phyloP scores from a whole-genome alignment of 1,140 invertebrate species.

The Mycetomoellerius zeteki region DNA sequence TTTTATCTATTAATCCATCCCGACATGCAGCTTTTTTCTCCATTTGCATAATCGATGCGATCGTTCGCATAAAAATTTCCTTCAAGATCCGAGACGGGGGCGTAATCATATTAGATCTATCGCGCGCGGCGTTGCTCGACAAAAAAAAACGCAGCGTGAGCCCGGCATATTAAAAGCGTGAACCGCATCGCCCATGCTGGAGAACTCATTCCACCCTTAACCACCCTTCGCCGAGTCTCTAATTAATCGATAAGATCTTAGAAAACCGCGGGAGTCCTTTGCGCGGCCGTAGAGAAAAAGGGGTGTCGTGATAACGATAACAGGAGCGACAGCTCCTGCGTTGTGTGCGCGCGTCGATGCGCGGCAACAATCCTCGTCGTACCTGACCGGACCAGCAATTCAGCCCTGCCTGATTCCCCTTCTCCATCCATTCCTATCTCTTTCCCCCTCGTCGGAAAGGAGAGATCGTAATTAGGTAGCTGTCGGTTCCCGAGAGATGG shows the following conservation, averaged over 20 bases:
- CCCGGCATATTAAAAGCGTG: slow-evolving; percentile 57
- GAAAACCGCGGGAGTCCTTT: slow-evolving; percentile 45
- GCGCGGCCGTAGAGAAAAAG: background rate
- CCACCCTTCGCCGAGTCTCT: slow-evolving; percentile 51
- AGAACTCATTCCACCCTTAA: slow-evolving; percentile 40
- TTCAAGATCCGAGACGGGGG: background rate
- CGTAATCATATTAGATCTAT: slow-evolving; percentile 20
- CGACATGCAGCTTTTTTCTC: background rate
- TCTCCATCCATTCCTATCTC: too few species aligned
- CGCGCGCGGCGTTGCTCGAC: background rate
- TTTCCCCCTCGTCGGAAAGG: slow-evolving; percentile 35
- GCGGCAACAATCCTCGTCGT: slow-evolving; percentile 24
- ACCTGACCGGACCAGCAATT: slow-evolving; percentile 63
- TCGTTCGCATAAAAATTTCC: slow-evolving; percentile 20
- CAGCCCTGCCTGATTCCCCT: background rate
- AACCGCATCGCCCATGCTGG: slow-evolving; percentile 40
- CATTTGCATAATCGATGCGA: slow-evolving; percentile 6
- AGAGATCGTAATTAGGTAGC: slow-evolving; percentile 74
- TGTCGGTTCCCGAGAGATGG: slow-evolving; percentile 65
- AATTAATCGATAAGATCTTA: slow-evolving; percentile 76
- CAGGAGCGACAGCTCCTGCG: slow-evolving; percentile 60
- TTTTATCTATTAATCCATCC: slow-evolving; percentile 2
- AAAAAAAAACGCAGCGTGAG: slow-evolving; percentile 25
- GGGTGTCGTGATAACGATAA: slow-evolving; percentile 51
- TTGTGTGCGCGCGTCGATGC: slow-evolving; percentile 50